A percentile compares a stretch with the other conserved stretches of the same genome.
These are phyloP conservation scores for Lethenteron camtschaticum DNA, from an alignment of 2,113 vertebrate genomes.

Conservation along the genomic window DNA sequence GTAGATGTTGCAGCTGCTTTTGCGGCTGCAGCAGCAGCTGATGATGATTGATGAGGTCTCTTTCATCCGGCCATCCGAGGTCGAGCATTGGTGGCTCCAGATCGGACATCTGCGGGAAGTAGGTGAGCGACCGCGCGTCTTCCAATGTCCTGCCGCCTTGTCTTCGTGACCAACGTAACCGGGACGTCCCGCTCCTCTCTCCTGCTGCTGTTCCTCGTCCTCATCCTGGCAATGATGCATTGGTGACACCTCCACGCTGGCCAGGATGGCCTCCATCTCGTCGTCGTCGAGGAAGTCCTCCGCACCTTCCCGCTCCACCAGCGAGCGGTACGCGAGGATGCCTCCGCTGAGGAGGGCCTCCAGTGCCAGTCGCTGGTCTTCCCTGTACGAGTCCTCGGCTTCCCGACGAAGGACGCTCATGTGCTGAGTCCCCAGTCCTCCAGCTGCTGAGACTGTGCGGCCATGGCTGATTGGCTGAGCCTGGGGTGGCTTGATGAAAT, in stretches of 20 bases:
- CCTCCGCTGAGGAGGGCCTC: not conserved
- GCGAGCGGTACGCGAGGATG: not conserved
- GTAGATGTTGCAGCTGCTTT: too few species aligned
- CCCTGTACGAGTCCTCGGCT: not conserved
- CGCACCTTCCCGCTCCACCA: not conserved
- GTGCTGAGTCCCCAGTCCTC: too few species aligned
- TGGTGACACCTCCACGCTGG: not conserved
- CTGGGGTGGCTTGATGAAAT: too few species aligned
- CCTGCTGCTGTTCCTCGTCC: not conserved
- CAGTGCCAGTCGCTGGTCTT: not conserved
- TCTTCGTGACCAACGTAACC: too few species aligned
- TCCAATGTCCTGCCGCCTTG: too few species aligned
- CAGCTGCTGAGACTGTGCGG: too few species aligned
- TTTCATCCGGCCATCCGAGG: slow-evolving; percentile 66
- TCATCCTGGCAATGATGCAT: not conserved
- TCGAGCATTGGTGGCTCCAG: slow-evolving; percentile 68
- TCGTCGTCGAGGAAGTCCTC: not conserved
- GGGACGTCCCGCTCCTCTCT: too few species aligned
- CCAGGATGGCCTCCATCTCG: not conserved
- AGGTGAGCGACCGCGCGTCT: not conserved
- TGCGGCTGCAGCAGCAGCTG: too few species aligned
- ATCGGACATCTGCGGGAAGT: slow-evolving; percentile 17
- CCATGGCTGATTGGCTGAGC: too few species aligned
- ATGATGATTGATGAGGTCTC: slow-evolving; percentile 13
- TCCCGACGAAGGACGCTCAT: not conserved